These are phyloP conservation scores for Berghia stephanieae DNA, from an alignment of 1,140 invertebrate genomes.

Conservation along the genomic window DNA sequence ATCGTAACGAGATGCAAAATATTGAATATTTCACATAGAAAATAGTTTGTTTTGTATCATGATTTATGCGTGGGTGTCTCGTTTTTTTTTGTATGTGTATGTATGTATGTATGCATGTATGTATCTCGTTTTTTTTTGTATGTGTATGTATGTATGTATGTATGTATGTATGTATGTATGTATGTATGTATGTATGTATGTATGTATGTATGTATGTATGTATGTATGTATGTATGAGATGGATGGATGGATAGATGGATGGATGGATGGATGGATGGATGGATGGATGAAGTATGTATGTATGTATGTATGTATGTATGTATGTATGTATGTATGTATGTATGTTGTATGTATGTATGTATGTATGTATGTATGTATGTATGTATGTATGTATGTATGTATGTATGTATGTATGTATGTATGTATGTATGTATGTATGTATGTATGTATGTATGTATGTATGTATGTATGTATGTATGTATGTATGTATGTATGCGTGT, in stretches of 20 bases:
- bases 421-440: conserved; percentile 42
- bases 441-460: conserved; percentile 43
- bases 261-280: background rate
- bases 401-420: conserved; percentile 23
- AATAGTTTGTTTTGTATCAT: too few species aligned
- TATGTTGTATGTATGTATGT: conserved; percentile 4
- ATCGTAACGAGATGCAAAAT: too few species aligned
- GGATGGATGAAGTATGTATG: background rate
- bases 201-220: conserved; percentile 26
- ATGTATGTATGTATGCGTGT: conserved; percentile 41
- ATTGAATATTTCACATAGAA: too few species aligned
- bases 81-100: background rate
- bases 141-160: conserved; percentile 6
- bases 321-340: conserved; percentile 3
- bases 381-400: conserved; percentile 3
- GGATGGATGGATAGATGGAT: background rate
- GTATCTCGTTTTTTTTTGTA: too few species aligned
- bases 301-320: background rate
- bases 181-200: conserved; percentile 22
- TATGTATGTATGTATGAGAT: background rate
- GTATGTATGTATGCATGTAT: background rate
- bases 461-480: conserved; percentile 42
- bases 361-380: conserved; percentile 11
- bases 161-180: conserved; percentile 5
- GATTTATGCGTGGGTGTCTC: too few species aligned